Evolutionary conservation across 2,888 invertebrate genomes (phyloP), one percentile per base, ranked within the genome.

Genomic region (Eumacrocentrus americanus): DNA sequence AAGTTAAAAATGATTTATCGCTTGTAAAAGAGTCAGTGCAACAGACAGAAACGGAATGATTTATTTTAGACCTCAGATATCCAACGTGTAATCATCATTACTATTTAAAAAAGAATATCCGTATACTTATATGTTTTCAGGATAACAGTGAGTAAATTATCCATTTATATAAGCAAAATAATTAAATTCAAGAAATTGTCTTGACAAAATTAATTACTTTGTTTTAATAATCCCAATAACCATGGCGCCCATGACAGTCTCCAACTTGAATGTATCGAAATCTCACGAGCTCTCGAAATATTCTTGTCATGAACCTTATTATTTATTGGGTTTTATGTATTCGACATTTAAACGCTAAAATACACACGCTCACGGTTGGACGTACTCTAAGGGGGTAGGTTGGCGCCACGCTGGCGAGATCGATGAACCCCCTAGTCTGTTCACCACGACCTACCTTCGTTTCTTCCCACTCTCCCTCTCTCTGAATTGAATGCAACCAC

Each of bases 371-470:
- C 11, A 38, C 37, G 16, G 37, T 16, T 20, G 22, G 18, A 35
- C 25, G 11, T 29, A 42, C 50, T 35, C 34, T 35, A 18, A 50
- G 35, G 58, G 23, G 54, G 55, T 56, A 59, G 61, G 60, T 67
- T 62, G 69, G 67, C 69, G 71, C 65, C 71, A 64, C 57, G 58
- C 58, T 60, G 70, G 48, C 68, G 64, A 64, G 66, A 71, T 72
- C 70, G 70, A 71, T 71, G 67, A 55, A 58, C 60, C 46, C 61
- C 37, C 61, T 62, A 52, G 62, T 63, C 58, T 63, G 60, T 65
- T 65, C 58, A 58, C 58, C 54, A 52, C 61, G 60, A 62, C 63
- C 64, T 63, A 58, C 56, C 62, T 59, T 61, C 42, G 7, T 34
- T 40, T 63, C 22, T 14, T 23, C 23, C 12, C 50, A 38, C 22